These are phyloP conservation scores for Cephus cinctus DNA, from an alignment of 1,140 invertebrate genomes.

Conservation along the genomic window DNA sequence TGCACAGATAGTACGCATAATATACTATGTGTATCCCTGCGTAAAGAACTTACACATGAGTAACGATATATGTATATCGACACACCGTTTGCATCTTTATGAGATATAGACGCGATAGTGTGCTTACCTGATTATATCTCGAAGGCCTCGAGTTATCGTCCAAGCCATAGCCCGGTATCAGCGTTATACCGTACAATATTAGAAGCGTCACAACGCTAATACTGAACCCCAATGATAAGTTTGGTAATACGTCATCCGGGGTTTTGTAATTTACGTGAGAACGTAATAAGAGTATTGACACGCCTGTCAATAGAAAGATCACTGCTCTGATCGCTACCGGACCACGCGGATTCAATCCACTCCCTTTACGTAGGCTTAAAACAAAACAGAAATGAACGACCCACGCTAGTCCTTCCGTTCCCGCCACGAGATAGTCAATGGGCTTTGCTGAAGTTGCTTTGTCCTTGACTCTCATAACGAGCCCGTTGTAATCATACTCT, in stretches of 20 bases:
- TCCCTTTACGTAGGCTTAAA: slow-evolving; percentile 64
- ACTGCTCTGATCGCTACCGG: slow-evolving; percentile 62
- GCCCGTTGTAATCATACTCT: slow-evolving; percentile 10
- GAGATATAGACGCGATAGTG: too few relatives aligned
- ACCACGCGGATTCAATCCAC: slow-evolving; percentile 69
- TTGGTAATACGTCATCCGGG: slow-evolving; percentile 35
- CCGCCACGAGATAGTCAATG: slow-evolving; percentile 69
- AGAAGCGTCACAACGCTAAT: slow-evolving; percentile 42
- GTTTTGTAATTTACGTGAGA: slow-evolving; percentile 35
- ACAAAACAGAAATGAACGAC: slow-evolving; percentile 76
- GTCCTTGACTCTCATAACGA: slow-evolving; percentile 27
- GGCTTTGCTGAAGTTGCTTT: slow-evolving; percentile 48
- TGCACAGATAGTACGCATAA: too few relatives aligned
- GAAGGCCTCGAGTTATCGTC: slow-evolving; percentile 22
- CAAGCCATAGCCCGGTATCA: slow-evolving; percentile 60
- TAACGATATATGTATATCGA: too few relatives aligned
- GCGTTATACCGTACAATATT: slow-evolving; percentile 62
- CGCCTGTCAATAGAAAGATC: slow-evolving; percentile 40
- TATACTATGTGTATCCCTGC: too few relatives aligned
- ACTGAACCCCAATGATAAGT: slow-evolving; percentile 46
- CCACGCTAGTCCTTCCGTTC: slow-evolving; percentile 73
- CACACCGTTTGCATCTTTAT: too few relatives aligned
- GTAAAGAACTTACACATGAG: too few relatives aligned
- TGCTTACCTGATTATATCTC: slow-evolving; percentile 58
- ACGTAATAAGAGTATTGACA: slow-evolving; percentile 35